Percentiles rank a stretch among this genome's conserved stretches.
These are phyloP conservation scores for Anseranas semipalmata DNA, from an alignment of 2,113 vertebrate genomes.

Conservation along the genomic window DNA sequence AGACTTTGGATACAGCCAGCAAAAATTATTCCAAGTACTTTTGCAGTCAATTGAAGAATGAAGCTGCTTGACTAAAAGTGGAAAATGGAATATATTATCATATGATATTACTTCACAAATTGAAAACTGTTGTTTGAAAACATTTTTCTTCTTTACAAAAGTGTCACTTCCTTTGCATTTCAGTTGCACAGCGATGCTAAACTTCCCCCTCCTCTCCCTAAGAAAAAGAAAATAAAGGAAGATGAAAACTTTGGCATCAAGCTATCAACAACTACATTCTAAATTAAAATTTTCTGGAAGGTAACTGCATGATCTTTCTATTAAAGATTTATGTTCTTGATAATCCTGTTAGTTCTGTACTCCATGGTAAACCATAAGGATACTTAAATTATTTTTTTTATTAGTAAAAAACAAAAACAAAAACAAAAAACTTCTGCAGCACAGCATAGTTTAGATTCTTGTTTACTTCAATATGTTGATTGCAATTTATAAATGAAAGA, in stretches of 20 bases:
- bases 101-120: not conserved
- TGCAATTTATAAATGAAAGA: not conserved
- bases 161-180: not conserved
- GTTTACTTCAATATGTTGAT: not conserved
- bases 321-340: not conserved
- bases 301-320: not conserved
- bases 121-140: conserved; percentile 6
- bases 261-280: not conserved
- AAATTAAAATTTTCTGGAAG: not conserved
- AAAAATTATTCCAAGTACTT: conserved; percentile 15
- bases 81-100: conserved; percentile 6
- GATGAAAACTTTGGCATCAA: not conserved
- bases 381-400: not conserved
- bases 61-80: not conserved
- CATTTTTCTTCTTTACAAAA: not conserved
- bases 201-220: not conserved
- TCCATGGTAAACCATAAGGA: not conserved
- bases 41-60: not conserved
- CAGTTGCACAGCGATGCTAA: not conserved
- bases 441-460: not conserved
- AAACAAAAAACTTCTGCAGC: not conserved
- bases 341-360: not conserved
- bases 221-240: not conserved
- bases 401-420: not conserved
- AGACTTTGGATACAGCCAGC: not conserved